phyloP scores from a whole-genome alignment of 2,797 vertebrate genomes.

The Chanos chanos region DNA sequence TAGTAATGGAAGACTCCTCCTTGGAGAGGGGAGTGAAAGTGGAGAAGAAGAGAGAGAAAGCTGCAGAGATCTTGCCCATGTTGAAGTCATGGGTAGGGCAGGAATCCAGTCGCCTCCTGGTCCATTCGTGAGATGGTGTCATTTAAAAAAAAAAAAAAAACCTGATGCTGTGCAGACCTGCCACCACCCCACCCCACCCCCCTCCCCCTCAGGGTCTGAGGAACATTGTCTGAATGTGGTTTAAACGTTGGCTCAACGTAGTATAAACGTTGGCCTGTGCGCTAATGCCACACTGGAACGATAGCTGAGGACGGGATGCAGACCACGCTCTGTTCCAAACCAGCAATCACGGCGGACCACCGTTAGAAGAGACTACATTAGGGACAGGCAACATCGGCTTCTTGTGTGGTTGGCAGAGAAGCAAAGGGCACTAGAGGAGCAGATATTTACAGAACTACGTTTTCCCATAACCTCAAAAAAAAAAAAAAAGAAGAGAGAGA shows the following conservation, averaged over 20 bases:
- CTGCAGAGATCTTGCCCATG: background rate
- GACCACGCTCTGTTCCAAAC: conserved; percentile 49
- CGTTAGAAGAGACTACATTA: background rate
- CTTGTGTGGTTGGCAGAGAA: conserved; percentile 26
- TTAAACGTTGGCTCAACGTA: too few relatives aligned
- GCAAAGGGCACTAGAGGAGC: background rate
- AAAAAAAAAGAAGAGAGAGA: conserved; percentile 26
- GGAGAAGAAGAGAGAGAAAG: conserved; percentile 34
- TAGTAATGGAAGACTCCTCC: background rate
- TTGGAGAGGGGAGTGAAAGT: conserved; percentile 18
- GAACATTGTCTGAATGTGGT: background rate
- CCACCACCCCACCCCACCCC: too few relatives aligned
- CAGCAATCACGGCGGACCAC: background rate
- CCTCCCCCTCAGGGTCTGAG: background rate
- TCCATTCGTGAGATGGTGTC: too few relatives aligned
- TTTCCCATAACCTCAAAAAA: background rate
- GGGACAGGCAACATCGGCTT: background rate
- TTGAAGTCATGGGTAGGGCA: conserved; percentile 14
- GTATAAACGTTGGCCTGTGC: too few relatives aligned
- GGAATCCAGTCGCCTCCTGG: too few relatives aligned
- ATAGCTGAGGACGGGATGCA: conserved; percentile 61
- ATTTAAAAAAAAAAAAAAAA: too few relatives aligned
- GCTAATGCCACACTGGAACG: too few relatives aligned
- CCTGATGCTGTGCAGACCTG: too few relatives aligned
- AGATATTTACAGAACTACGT: background rate